phyloP scores from a whole-genome alignment of 2,797 vertebrate genomes.

The Diceros bicornis region DNA sequence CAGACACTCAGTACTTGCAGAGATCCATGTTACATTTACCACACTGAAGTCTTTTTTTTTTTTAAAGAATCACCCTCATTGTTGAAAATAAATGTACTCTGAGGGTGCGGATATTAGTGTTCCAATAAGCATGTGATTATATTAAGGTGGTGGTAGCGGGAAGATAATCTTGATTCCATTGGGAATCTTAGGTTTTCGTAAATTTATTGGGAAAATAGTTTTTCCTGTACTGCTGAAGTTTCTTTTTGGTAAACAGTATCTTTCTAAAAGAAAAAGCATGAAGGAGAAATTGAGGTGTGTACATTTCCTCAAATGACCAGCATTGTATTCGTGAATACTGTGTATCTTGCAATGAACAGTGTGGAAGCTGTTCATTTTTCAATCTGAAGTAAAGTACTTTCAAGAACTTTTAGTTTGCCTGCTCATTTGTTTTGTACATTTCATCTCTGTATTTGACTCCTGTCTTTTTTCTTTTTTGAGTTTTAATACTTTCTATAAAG shows the following conservation, averaged over 20 bases:
- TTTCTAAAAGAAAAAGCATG: conserved; percentile 91
- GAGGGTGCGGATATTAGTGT: conserved; percentile 89
- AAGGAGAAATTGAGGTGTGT: conserved; percentile 89
- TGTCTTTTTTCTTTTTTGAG: conserved; percentile 88
- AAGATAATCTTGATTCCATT: conserved; percentile 94
- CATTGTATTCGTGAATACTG: conserved; percentile 92
- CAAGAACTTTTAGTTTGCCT: conserved; percentile 91
- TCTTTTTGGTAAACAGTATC: conserved; percentile 92
- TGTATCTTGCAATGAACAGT: conserved; percentile 91
- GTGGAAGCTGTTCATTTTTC: conserved; percentile 91
- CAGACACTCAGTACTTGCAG: conserved; percentile 88
- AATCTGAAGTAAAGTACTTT: conserved; percentile 92
- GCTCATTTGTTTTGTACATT: conserved; percentile 91
- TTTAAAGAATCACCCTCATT: conserved; percentile 89
- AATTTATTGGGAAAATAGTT: conserved; percentile 92
- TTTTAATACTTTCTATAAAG: conserved; percentile 88
- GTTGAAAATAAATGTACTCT: conserved; percentile 90
- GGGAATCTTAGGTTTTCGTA: conserved; percentile 94
- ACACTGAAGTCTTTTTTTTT: conserved; percentile 87
- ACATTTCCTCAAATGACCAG: conserved; percentile 91
- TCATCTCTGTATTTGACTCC: conserved; percentile 90
- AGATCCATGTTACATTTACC: conserved; percentile 89
- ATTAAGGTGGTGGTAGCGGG: conserved; percentile 92
- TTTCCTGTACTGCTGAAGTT: conserved; percentile 92
- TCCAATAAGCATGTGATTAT: conserved; percentile 91